Evolutionary conservation across 2,113 vertebrate genomes (phyloP).

Genomic region (Urocynchramus pylzowi): DNA sequence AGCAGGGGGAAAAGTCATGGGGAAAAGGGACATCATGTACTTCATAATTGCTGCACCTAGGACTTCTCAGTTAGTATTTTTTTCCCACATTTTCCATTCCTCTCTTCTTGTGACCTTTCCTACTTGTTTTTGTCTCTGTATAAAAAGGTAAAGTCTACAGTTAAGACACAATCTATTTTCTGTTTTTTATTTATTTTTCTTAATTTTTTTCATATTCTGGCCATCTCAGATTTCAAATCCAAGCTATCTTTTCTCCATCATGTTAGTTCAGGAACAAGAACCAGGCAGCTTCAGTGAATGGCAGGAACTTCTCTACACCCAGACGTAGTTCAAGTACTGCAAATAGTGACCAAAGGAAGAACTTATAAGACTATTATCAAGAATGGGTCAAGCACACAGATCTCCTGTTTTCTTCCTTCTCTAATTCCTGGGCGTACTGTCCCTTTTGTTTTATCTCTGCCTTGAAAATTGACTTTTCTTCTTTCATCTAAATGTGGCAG

Average conservation of each 20-base stretch:
- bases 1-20: background rate
- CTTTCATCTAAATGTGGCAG: background rate
- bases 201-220: background rate
- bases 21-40: fast-evolving
- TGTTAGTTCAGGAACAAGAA: background rate
- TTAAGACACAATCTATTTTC: background rate
- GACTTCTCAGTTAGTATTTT: background rate
- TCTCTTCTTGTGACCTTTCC: background rate
- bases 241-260: background rate
- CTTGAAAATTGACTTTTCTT: background rate
- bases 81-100: background rate
- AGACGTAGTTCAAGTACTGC: background rate
- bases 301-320: background rate
- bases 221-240: background rate
- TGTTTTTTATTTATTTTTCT: background rate
- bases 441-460: background rate
- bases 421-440: background rate
- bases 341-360: background rate
- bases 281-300: background rate
- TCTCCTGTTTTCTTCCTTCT: background rate
- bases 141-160: background rate
- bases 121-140: background rate
- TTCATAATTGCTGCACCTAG: background rate
- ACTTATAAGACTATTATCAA: background rate
- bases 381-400: background rate